phyloP scores from a whole-genome alignment of 2,888 invertebrate genomes.

The Drosophila tripunctata region DNA sequence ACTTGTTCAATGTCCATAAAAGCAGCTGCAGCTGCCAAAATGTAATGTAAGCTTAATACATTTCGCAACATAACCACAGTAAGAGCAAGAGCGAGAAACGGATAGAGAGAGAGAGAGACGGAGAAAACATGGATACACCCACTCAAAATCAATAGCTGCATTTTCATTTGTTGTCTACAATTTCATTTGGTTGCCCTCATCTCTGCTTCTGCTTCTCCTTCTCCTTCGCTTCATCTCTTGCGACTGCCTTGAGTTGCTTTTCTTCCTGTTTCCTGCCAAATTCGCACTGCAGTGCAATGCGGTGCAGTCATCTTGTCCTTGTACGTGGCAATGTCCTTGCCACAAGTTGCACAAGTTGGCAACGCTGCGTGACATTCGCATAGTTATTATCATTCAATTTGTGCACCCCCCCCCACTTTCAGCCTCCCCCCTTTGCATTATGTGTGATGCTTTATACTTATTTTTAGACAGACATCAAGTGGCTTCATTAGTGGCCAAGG shows the following conservation, averaged over 20 bases:
- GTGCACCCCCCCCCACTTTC: conserved; percentile 21
- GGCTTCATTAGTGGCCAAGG: conserved; percentile 37
- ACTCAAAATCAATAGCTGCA: conserved; percentile 67
- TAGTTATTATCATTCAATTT: conserved; percentile 38
- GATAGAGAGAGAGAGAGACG: not conserved
- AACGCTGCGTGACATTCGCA: conserved; percentile 39
- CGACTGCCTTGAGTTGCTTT: conserved; percentile 2
- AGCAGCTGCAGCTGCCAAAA: conserved; percentile 43
- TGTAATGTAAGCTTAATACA: conserved; percentile 44
- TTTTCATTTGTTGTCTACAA: conserved; percentile 43
- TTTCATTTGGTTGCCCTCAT: conserved; percentile 46
- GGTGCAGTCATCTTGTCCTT: conserved; percentile 20
- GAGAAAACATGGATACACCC: conserved; percentile 18
- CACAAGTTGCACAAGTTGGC: conserved; percentile 31
- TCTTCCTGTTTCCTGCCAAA: conserved; percentile 28
- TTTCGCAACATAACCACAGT: conserved; percentile 22
- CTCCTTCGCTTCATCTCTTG: not conserved
- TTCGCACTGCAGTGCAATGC: conserved; percentile 25
- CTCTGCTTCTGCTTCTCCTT: too few relatives aligned
- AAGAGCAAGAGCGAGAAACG: not conserved
- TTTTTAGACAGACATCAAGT: conserved; percentile 42
- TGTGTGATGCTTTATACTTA: conserved; percentile 14
- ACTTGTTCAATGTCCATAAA: conserved; percentile 23
- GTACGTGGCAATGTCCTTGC: conserved; percentile 30
- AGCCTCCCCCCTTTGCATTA: conserved; percentile 4